Evolutionary conservation across 1,140 invertebrate species (phyloP).

Genomic region (Listronotus bonariensis): DNA sequence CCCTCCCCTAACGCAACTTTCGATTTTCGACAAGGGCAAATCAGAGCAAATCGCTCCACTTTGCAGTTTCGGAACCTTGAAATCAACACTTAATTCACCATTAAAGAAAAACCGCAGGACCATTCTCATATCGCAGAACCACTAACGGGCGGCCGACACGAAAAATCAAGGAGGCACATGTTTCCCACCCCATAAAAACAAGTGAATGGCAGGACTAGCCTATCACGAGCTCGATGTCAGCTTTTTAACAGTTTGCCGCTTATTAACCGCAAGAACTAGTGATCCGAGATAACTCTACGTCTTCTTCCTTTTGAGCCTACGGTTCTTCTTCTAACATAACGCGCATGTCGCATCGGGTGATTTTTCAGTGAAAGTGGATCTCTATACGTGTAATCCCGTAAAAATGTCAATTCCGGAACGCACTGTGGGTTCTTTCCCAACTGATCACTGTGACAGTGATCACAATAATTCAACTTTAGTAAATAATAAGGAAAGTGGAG

Average conservation of each 20-base stretch:
- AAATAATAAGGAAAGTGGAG: constrained; percentile 2
- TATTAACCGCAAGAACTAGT: constrained; percentile 14
- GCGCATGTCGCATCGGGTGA: constrained; percentile 1
- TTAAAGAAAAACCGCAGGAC: constrained; percentile 8
- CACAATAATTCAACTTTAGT: not conserved
- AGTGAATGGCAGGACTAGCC: constrained; percentile 22
- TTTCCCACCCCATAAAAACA: constrained; percentile 25
- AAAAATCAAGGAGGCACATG: constrained; percentile 24
- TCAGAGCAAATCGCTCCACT: constrained; percentile 20
- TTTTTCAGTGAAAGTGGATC: not conserved
- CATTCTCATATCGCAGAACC: constrained; percentile 13
- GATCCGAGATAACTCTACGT: constrained; percentile 17
- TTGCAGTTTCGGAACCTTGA: not conserved
- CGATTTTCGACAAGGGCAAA: constrained; percentile 49
- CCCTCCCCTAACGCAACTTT: constrained; percentile 18
- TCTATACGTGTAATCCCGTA: constrained; percentile 2
- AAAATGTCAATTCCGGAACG: constrained; percentile 5
- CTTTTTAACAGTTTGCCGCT: constrained; percentile 21
- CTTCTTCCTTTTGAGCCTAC: constrained; percentile 7
- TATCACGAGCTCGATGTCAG: constrained; percentile 24
- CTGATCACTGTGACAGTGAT: constrained; percentile 10
- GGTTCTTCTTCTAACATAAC: not conserved
- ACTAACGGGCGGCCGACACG: constrained; percentile 11
- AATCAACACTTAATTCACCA: constrained; percentile 10
- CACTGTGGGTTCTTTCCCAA: constrained; percentile 3